Evolutionary conservation across 2,888 invertebrate species (phyloP).

Genomic region (Acheta domesticus): DNA sequence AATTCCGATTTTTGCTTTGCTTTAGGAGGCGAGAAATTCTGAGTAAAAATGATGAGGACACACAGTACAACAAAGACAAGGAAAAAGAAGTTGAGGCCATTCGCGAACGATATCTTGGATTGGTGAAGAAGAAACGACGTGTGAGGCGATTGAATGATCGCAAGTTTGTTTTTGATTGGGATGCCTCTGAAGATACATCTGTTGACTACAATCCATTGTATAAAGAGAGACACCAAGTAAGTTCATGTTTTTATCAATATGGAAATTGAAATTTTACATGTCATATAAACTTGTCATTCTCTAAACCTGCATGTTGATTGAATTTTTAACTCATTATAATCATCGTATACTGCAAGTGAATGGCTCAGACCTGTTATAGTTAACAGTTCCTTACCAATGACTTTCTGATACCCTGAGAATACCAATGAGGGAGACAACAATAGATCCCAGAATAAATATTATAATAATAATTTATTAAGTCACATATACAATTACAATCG

Average conservation of each 20-base stretch:
- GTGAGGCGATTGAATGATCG: conserved; percentile 93
- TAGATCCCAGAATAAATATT: too few species aligned
- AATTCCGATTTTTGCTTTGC: too few species aligned
- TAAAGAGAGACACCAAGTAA: conserved; percentile 85
- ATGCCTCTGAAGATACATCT: conserved; percentile 97
- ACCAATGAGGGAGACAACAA: too few species aligned
- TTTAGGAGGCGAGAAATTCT: conserved; percentile 34
- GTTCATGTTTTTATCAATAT: conserved; percentile 33
- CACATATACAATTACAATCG: too few species aligned
- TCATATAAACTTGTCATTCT: too few species aligned
- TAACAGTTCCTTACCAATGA: too few species aligned
- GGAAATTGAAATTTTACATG: too few species aligned
- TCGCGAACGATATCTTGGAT: conserved; percentile 90
- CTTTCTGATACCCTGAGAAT: too few species aligned
- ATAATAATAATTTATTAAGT: too few species aligned
- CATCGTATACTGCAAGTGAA: background rate
- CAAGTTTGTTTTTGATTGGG: conserved; percentile 99
- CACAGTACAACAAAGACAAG: conserved; percentile 66
- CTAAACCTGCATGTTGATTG: too few species aligned
- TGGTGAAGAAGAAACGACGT: conserved; percentile 87
- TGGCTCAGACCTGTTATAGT: too few species aligned
- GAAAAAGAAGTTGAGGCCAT: conserved; percentile 94
- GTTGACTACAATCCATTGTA: conserved; percentile 96
- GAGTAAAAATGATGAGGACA: conserved; percentile 36
- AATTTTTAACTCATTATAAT: background rate